Conservation (phyloP, 2,888 invertebrate species). For the Nemotelus pantherinus region DNA sequence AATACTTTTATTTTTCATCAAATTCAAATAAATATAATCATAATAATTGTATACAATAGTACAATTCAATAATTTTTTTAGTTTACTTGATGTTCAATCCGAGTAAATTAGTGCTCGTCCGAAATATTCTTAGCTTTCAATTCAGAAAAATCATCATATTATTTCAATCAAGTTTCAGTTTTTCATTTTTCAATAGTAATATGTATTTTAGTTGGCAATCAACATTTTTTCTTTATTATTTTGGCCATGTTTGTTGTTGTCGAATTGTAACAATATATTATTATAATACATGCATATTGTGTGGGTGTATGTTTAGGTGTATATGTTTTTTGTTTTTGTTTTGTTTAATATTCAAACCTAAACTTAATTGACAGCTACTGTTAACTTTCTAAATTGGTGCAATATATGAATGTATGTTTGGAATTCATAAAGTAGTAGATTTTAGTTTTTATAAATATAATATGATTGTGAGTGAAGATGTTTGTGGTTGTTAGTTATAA, state of each 20-base stretch:
- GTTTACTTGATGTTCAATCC: neutral
- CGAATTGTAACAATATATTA: slow-evolving; percentile 21
- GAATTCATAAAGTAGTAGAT: neutral
- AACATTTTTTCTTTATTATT: neutral
- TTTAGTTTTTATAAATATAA: neutral
- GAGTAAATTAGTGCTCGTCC: neutral
- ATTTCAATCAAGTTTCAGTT: too few species aligned
- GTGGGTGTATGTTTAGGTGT: neutral
- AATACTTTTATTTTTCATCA: slow-evolving; percentile 5
- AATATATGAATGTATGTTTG: slow-evolving; percentile 17
- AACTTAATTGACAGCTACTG: slow-evolving; percentile 43
- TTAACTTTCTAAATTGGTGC: slow-evolving; percentile 45
- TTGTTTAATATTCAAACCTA: slow-evolving; percentile 28
- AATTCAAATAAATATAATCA: slow-evolving; percentile 16
- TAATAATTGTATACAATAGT: slow-evolving; percentile 11
- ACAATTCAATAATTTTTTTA: slow-evolving; percentile 10
- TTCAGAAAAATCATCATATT: neutral
- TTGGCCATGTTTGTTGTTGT: slow-evolving; percentile 1
- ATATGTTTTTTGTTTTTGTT: slow-evolving; percentile 4
- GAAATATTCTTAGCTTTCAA: neutral
- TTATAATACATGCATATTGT: slow-evolving; percentile 7
- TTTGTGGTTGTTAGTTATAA: neutral
- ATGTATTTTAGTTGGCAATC: too few species aligned
- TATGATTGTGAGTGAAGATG: neutral
- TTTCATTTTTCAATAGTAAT: too few species aligned